Base-by-base conservation (phyloP, 2,888 invertebrate genomes). In the Baronia brevicornis region DNA sequence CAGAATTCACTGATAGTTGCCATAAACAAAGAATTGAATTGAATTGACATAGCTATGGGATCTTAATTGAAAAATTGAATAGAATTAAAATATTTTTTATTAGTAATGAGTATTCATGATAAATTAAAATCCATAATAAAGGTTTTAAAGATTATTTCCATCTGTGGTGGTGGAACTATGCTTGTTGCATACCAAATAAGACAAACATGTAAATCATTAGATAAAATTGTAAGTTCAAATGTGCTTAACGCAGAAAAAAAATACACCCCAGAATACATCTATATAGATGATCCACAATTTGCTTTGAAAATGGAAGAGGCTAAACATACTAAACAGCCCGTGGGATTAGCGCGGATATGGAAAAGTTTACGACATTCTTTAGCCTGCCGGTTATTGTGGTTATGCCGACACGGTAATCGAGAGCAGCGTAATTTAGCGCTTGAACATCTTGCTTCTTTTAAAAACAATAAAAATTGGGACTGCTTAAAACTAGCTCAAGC, bases 401-500 rank as follows among this genome's bases (percentile, higher is more conserved):
- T 92, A 32, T 89, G 91, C 15, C 87, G 88, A 43, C 86, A 85
- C 40, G 90, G 91, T n/a, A 85, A 85, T 39, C 79, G 74, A 39
- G 75, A 84, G 31, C 88, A 91, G 43, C 84, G 90, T 4, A 75
- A 86, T 27, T 86, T 88, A 51, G 92, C 93, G 1, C 69, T 92
- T 0, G 80, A 87, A 28, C 87, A 88, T 38, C 71, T 93, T 7
- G 88, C 90, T 1, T 80, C 85, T 15, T 86, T 92, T 43, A 89
- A 88, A 57, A 86, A 89, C 54, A 84, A 91, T 7, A 89, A 89
- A 66, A 75, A 73, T 36, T 88, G 88, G 88, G 88, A 93, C 49
- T 93, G 88, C 56, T 77, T 86, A 29, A 89, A 91, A 52, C 84
- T 96, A 38, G 93, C 95, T 3, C 93, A 94, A 71, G 90, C 91